Evolutionary conservation across 2,888 invertebrate species (phyloP), one percentile per base, ranked within the genome.

Genomic region (Spilarctia lutea): DNA sequence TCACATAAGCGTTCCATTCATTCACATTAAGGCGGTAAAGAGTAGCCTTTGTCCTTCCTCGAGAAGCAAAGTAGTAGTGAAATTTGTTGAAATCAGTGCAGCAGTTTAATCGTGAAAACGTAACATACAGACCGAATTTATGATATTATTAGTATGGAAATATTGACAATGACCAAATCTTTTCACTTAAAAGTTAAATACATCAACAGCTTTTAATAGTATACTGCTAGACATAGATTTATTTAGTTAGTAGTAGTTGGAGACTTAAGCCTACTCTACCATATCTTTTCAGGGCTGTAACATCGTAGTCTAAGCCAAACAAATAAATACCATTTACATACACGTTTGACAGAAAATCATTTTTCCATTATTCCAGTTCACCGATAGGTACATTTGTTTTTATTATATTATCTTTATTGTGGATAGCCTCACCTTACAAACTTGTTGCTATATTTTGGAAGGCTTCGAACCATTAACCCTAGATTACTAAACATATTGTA

Each of bases 401-500:
- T 30, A 63, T 63, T 63, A 30, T 56, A 56, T 56, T 56, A 39
- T 6, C 52, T 66, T 66, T 66, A 52, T 66, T 72, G 65, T 20
- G 27, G 11, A 68, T 65, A 68, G 52, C 39, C 35, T 68, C 27
- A 65, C 48, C 63, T 63, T 48, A 68, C 48, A 42, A 63, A 73
- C 68, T 68, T 73, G 68, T 63, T 68, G 68, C 68, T 73, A 27
- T 63, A 65, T 63, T 68, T 68, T n/a, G 45, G 42, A 73, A 71
- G 30, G 33, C 65, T 45, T 27, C 65, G 30, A 18, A 39, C 48
- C 48, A 67, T 76, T 56, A 72, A 73, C 66, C 68, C 45, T 13
- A 72, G 65, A 70, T 73, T 75, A 79, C 70, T 76, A 69, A 68
- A 66, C 67, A 72, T 66, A 35, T 75, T 72, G 24, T 76, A 60